Base-by-base conservation (phyloP, 2,888 invertebrate species). In the Papilio gigon region DNA sequence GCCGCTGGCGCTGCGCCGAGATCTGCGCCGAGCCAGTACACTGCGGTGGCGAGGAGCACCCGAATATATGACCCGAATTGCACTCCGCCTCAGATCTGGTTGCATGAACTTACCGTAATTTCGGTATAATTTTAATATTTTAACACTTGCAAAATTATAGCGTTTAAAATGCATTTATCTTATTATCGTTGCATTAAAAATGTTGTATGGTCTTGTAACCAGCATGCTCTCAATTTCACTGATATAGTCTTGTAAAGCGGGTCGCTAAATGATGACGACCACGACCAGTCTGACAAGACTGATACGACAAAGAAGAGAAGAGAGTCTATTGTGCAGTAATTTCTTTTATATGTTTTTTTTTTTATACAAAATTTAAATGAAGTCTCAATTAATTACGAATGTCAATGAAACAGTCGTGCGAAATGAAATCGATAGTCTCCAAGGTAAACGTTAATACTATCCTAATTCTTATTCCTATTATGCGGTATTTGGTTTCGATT, bases 1-100 rank as follows among this genome's bases (percentile, higher is more conserved):
- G 87, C 88, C 84, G 78, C 75, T 75, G 85, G 88, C 84, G 80
- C 74, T 75, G 79, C 80, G 79, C 77, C 80, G 78, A 78, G 80
- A 80, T 78, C 81, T 47, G 35, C 30, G 40, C 37, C 40, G 75
- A 77, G 56, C 44, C 50, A 30, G 50, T 30, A 40, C 42, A 50
- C 64, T 4, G 47, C 47, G 47, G 42, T 53, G 60, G 50, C 50
- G 44, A 33, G 56, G 58, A 56, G 71, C 71, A 67, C 50, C 70
- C 65, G 67, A 60, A 56, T 53, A 63, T 68, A 67, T 71, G 61
- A 68, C 68, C 60, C 40, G n/a, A 59, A 47, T 67, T 66, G 22
- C 42, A 27, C 20, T 4, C 47, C 58, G 14, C 30, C 17, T 42
- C 58, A 20, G 44, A 47, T 47, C 59, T 30, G 20, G 27, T 35